Evolutionary conservation across 2,113 vertebrate genomes (phyloP).

Genomic region (Anguilla rostrata): DNA sequence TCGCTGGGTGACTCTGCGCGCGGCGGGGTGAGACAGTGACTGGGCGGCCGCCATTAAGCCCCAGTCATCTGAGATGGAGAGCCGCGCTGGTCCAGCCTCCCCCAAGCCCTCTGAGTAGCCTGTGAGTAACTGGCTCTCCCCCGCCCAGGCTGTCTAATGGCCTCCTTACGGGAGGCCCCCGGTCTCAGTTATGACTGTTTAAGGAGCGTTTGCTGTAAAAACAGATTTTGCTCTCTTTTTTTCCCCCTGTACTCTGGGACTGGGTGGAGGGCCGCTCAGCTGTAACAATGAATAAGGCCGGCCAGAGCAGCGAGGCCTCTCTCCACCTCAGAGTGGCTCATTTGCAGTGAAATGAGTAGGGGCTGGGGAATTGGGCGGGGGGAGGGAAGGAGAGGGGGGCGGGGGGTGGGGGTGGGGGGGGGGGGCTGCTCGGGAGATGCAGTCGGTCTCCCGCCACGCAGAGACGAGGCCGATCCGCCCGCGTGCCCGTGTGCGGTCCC

Average conservation of each 20-base stretch:
- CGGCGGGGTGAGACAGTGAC: neutral
- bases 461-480: neutral
- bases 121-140: neutral
- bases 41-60: neutral
- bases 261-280: constrained; percentile 24
- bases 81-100: neutral
- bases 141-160: neutral
- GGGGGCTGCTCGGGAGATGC: constrained; percentile 5
- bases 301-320: neutral
- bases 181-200: neutral
- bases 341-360: constrained; percentile 11
- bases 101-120: neutral
- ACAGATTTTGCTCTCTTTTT: neutral
- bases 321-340: neutral
- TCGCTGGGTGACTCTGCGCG: neutral
- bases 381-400: neutral
- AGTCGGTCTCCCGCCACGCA: neutral
- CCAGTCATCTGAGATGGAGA: neutral
- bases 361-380: constrained; percentile 9
- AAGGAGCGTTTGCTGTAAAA: constrained; percentile 13
- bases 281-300: constrained; percentile 10
- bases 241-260: neutral
- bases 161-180: neutral
- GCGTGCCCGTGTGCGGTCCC: neutral
- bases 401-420: neutral